A percentile compares a stretch with the other conserved stretches of the same genome.
Conservation (phyloP, 2,113 vertebrate genomes). For the Fulmarus glacialis region DNA sequence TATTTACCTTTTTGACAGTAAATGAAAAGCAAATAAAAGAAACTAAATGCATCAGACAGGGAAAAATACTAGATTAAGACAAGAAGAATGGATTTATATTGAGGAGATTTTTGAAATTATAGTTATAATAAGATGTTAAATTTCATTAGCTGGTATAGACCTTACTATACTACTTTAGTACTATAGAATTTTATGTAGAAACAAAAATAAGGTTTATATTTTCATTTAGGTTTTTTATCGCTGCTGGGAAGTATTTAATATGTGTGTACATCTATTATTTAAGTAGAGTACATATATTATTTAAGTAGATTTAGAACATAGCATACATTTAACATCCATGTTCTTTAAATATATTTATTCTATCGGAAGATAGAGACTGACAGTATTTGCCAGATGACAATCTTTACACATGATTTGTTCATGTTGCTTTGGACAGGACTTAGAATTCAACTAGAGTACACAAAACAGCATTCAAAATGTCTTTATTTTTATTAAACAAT, state of each 20-base stretch:
- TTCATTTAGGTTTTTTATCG: not conserved
- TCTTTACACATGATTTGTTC: not conserved
- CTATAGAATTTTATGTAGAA: not conserved
- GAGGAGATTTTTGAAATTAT: not conserved
- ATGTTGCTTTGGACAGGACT: not conserved
- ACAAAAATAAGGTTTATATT: not conserved
- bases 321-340: not conserved
- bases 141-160: not conserved
- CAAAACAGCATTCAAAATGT: not conserved
- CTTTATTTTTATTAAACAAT: not conserved
- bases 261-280: slow-evolving; percentile 17
- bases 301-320: slow-evolving; percentile 13
- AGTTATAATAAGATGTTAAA: not conserved
- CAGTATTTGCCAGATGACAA: not conserved
- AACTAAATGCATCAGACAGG: not conserved
- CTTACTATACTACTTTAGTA: not conserved
- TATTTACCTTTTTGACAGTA: not conserved
- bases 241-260: not conserved
- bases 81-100: not conserved
- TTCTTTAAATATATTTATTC: slow-evolving; percentile 13
- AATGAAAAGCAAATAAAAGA: not conserved
- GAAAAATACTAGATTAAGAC: not conserved
- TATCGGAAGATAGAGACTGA: not conserved
- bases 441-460: not conserved
- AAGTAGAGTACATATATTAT: slow-evolving; percentile 8